A percentile compares a stretch with the other conserved stretches of the same genome.
Conservation (phyloP, 2,113 vertebrate species). For the Argyrosomus japonicus region DNA sequence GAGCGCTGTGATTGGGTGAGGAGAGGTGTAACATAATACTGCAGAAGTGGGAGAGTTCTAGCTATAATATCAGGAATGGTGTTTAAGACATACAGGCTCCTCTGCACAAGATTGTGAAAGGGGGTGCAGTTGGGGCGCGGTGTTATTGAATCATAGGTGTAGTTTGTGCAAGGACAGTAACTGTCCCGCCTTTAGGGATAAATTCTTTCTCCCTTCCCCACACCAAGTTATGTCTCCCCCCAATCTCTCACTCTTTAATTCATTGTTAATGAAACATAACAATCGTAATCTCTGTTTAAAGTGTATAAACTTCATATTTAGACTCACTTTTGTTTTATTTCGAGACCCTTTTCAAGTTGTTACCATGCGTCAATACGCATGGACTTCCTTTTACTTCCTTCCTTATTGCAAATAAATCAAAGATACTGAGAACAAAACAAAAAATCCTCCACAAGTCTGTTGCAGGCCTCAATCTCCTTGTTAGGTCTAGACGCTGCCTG, state of each 20-base stretch:
- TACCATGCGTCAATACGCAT: too few relatives aligned
- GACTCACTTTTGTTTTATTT: neutral
- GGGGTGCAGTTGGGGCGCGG: constrained; percentile 19
- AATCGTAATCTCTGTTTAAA: neutral
- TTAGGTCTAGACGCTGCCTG: constrained; percentile 35
- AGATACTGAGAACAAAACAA: neutral
- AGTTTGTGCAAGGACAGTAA: constrained; percentile 19
- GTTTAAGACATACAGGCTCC: constrained; percentile 41
- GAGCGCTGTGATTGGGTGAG: constrained; percentile 90
- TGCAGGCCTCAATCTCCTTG: constrained; percentile 1
- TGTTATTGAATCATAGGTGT: constrained; percentile 32
- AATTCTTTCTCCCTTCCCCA: neutral
- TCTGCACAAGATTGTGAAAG: constrained; percentile 14
- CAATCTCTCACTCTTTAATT: neutral
- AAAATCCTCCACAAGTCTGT: neutral
- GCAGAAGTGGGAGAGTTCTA: constrained; percentile 82
- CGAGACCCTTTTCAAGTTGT: neutral
- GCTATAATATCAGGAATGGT: constrained; percentile 69
- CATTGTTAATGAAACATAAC: neutral
- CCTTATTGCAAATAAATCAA: constrained; percentile 1
- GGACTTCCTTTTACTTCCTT: neutral
- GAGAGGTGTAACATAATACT: constrained; percentile 88
- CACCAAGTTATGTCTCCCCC: neutral
- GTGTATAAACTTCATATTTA: neutral
- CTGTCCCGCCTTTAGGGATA: neutral